These are phyloP conservation scores for Lasiurus borealis DNA, from an alignment of 2,113 vertebrate genomes.

Conservation along the genomic window DNA sequence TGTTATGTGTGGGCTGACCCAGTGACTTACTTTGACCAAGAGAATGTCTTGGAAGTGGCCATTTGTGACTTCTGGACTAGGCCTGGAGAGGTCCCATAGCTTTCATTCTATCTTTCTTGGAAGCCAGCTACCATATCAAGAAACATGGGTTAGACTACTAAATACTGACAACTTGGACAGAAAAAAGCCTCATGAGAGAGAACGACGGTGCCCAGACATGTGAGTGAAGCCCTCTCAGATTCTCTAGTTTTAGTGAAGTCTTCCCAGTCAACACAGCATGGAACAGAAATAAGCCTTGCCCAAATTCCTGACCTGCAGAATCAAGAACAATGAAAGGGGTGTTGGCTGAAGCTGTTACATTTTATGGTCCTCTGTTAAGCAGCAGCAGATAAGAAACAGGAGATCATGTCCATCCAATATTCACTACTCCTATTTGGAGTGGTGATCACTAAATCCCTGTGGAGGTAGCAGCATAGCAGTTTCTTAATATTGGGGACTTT, in stretches of 20 bases:
- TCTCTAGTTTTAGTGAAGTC: neutral
- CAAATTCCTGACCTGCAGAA: neutral
- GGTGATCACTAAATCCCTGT: neutral
- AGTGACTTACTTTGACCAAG: neutral
- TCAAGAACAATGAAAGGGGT: neutral
- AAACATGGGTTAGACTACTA: neutral
- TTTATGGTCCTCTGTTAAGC: neutral
- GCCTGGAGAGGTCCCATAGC: neutral
- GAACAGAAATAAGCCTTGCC: neutral
- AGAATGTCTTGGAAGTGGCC: neutral
- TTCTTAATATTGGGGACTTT: neutral
- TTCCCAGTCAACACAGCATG: neutral
- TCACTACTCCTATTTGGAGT: neutral
- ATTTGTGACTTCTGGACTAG: conserved; percentile 11
- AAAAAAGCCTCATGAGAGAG: neutral
- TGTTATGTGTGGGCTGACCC: neutral
- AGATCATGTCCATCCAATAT: neutral
- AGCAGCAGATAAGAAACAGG: neutral
- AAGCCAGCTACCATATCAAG: neutral
- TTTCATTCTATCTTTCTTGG: neutral
- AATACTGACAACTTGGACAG: neutral
- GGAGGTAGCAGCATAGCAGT: neutral
- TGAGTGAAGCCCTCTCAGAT: neutral
- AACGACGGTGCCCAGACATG: neutral
- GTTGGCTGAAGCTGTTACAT: neutral